A percentile compares a stretch with the other conserved stretches of the same genome.
phyloP scores from a whole-genome alignment of 2,797 vertebrate genomes.

The Tauraco hartlaubi region DNA sequence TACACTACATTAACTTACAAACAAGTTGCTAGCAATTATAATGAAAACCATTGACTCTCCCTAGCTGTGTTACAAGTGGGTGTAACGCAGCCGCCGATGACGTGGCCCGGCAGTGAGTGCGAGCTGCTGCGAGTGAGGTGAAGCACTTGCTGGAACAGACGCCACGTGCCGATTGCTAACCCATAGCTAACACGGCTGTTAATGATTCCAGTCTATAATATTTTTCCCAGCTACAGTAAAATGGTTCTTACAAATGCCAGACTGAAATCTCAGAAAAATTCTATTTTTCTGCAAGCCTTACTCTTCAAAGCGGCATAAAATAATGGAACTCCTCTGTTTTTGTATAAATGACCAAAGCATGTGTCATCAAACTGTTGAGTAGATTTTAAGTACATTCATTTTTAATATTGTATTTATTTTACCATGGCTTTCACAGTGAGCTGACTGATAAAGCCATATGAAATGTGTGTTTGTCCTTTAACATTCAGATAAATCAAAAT shows the following conservation, averaged over 20 bases:
- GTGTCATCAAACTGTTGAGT: not conserved
- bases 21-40: not conserved
- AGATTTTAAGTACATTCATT: not conserved
- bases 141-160: not conserved
- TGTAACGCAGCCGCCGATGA: not conserved
- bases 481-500: not conserved
- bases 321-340: not conserved
- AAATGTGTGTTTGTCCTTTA: not conserved
- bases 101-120: not conserved
- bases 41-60: not conserved
- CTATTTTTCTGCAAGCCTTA: not conserved
- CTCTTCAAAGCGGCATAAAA: not conserved
- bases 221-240: not conserved
- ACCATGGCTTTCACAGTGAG: not conserved
- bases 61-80: accelerated
- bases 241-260: not conserved
- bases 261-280: not conserved
- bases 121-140: not conserved
- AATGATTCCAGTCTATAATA: not conserved
- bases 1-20: not conserved
- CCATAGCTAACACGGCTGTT: not conserved
- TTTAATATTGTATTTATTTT: not conserved
- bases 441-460: not conserved
- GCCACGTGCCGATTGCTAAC: not conserved
- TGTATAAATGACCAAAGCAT: not conserved